A percentile compares a stretch with the other conserved stretches of the same genome.
Conservation (phyloP, 2,888 invertebrate genomes). For the Cantharis nigra region DNA sequence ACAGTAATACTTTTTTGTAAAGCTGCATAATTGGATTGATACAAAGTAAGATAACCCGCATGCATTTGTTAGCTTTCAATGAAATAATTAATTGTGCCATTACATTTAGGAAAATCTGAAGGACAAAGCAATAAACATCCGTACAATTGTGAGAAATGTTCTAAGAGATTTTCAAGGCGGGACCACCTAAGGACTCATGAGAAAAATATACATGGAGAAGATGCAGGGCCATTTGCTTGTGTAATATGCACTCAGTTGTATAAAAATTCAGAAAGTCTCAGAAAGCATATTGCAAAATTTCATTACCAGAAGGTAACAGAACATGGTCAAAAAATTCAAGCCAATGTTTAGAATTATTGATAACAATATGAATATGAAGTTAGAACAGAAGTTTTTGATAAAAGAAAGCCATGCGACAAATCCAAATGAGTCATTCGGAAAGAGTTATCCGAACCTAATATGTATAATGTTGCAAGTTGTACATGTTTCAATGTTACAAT, state of each 20-base stretch:
- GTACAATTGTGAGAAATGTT: conserved; percentile 53
- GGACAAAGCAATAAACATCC: conserved; percentile 39
- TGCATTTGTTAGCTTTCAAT: conserved; percentile 20
- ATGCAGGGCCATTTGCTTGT: conserved; percentile 56
- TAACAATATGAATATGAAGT: background rate
- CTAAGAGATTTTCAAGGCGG: conserved; percentile 53
- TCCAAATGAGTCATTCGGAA: background rate
- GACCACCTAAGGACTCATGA: conserved; percentile 57
- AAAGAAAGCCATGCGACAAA: background rate
- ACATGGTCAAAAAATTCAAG: conserved; percentile 19
- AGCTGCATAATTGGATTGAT: conserved; percentile 4
- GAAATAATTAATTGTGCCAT: conserved; percentile 35
- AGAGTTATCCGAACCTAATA: background rate
- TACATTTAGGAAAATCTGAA: conserved; percentile 49
- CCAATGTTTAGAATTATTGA: conserved; percentile 13
- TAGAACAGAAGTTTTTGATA: no score
- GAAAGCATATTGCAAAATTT: conserved; percentile 57
- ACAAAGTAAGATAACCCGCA: conserved; percentile 23
- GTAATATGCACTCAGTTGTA: conserved; percentile 55
- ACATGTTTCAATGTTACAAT: background rate
- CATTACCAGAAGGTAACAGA: conserved; percentile 43
- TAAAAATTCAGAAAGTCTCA: conserved; percentile 56
- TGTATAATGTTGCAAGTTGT: background rate
- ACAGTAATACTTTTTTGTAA: background rate
- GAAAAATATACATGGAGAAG: conserved; percentile 57